A percentile compares a stretch with the other conserved stretches of the same genome.
Conservation (phyloP, 2,888 invertebrate genomes). For the Caenorhabditis sp. region DNA sequence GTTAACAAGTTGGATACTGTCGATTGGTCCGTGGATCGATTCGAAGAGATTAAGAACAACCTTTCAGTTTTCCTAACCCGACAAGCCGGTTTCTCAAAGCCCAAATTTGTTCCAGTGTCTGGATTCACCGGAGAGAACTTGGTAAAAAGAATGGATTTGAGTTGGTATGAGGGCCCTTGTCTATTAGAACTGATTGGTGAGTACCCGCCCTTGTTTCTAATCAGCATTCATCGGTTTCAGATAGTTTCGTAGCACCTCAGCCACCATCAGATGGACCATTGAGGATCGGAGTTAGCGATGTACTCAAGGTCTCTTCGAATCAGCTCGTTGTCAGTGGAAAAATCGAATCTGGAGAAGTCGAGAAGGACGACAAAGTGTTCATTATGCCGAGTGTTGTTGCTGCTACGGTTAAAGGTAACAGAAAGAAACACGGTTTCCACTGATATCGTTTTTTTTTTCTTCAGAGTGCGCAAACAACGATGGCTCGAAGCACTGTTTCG, state of each 20-base stretch:
- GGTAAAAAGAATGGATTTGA: conserved; percentile 86
- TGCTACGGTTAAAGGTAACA: conserved; percentile 79
- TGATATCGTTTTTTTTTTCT: conserved; percentile 35
- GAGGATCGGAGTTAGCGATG: conserved; percentile 94
- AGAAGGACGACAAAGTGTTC: conserved; percentile 91
- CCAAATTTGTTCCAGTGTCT: conserved; percentile 92
- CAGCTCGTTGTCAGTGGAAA: conserved; percentile 91
- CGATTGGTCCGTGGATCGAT: conserved; percentile 93
- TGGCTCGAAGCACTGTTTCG: conserved; percentile 58
- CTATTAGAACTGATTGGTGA: conserved; percentile 91
- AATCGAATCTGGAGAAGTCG: conserved; percentile 93
- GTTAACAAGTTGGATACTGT: conserved; percentile 98
- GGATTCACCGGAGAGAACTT: conserved; percentile 97
- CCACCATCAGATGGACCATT: conserved; percentile 90
- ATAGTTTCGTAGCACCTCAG: conserved; percentile 66
- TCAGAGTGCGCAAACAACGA: conserved; percentile 66
- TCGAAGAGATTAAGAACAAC: conserved; percentile 89
- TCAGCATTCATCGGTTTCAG: background rate
- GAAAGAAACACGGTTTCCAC: background rate
- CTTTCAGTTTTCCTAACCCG: conserved; percentile 78
- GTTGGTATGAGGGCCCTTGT: conserved; percentile 91
- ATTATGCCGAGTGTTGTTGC: conserved; percentile 85
- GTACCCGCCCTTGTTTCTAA: background rate
- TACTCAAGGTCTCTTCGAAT: conserved; percentile 87
- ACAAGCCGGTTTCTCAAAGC: conserved; percentile 84